Base-by-base conservation (phyloP, 2,113 vertebrate genomes). In the Malurus alboscapulatus region DNA sequence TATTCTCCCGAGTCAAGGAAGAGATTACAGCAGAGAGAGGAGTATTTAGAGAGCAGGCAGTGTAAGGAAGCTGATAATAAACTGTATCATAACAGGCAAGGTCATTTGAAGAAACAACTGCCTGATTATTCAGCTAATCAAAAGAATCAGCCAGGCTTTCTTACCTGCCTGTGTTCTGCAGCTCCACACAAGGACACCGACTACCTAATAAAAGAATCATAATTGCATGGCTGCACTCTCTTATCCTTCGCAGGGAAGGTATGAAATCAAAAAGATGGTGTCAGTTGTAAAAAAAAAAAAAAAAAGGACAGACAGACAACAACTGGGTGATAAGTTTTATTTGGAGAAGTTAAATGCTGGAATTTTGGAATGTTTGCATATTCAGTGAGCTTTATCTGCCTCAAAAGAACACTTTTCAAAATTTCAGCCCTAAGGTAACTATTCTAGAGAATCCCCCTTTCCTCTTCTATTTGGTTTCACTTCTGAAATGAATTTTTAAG, bases 71-170 rank as follows among this genome's bases (percentile, higher is more conserved):
- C 58, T 72, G 72, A 91, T 87, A 84, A 87, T 92, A 75, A 94
- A 71, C 61, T 89, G 27, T 61, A 88, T 93, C 48, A 42, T 87
- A 87, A 83, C 74, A 87, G 89, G 55, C 90, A 95, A 96, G 95
- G 95, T 93, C 87, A 54, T 78, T 83, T 12, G 2, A 63, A 90
- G 89, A 91, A 94, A 92, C 85, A 95, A 72, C 55, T 84, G 90
- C 86, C 85, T 96, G 93, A 96, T 96, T 94, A 96, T 91, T 92
- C 88, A 96, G 84, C 92, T 96, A 93, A 96, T 96, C 94, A 94
- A 48, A 84, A 67, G 81, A 84, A 92, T 91, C 88, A 93, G 79
- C 66, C 81, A 71, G 51, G 32, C n/a, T 36, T 45, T 71, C 88
- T 82, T 51, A 88, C 66, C 81, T 91, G 58, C 42, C 76, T 12